A percentile compares a stretch with the other conserved stretches of the same genome.
Evolutionary conservation across 1,140 invertebrate species (phyloP).

Genomic region (Meloidogyne chitwoodi): DNA sequence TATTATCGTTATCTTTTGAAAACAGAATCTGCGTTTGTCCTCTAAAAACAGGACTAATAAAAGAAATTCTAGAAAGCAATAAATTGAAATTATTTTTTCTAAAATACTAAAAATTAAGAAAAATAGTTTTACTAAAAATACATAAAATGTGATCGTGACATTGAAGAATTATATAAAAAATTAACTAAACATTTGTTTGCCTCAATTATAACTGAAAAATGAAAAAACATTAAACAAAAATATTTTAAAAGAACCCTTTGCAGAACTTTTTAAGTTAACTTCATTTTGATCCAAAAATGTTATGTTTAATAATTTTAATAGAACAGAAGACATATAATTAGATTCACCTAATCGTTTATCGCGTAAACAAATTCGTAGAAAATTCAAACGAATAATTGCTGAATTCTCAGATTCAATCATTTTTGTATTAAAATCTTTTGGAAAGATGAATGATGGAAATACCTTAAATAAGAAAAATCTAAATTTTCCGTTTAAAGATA

Average conservation of each 20-base stretch:
- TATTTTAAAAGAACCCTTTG: neutral
- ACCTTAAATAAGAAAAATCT: neutral
- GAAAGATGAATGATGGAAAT: neutral
- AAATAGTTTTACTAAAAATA: slow-evolving; percentile 20
- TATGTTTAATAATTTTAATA: neutral
- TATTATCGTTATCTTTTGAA: neutral
- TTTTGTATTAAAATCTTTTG: neutral
- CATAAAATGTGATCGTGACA: slow-evolving; percentile 35
- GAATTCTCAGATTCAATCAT: neutral
- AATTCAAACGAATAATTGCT: neutral
- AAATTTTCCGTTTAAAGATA: too few species aligned
- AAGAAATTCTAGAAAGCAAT: neutral
- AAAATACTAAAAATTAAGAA: neutral
- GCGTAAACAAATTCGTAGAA: slow-evolving; percentile 39
- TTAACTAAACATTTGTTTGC: slow-evolving; percentile 52
- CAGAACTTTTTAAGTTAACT: neutral
- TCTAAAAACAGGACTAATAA: neutral
- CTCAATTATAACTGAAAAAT: slow-evolving; percentile 49
- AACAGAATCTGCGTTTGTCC: neutral
- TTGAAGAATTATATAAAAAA: slow-evolving; percentile 42
- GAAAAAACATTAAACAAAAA: neutral
- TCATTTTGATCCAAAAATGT: slow-evolving; percentile 1
- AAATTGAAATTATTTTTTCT: neutral
- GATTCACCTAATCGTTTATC: slow-evolving; percentile 29
- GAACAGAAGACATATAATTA: slow-evolving; percentile 14